phyloP scores from a whole-genome alignment of 2,888 invertebrate species.

The Melitaea athalia region DNA sequence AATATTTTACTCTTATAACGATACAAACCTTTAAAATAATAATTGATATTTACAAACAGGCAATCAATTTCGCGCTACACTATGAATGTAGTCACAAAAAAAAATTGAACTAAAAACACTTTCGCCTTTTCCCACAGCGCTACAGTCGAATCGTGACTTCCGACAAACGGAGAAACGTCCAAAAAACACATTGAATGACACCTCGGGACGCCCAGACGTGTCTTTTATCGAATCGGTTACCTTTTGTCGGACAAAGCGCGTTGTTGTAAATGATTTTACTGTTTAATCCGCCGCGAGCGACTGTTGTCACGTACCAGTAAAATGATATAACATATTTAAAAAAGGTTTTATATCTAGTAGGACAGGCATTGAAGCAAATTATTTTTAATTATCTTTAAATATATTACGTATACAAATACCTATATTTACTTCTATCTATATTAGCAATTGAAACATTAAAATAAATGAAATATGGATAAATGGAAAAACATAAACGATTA shows the following conservation, averaged over 20 bases:
- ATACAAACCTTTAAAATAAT: neutral
- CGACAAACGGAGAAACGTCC: slow-evolving; percentile 45
- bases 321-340: slow-evolving; percentile 14
- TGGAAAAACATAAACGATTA: too few species aligned
- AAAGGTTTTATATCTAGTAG: neutral
- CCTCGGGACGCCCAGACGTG: slow-evolving; percentile 45
- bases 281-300: slow-evolving; percentile 39
- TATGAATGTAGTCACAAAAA: slow-evolving; percentile 4
- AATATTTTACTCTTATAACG: neutral
- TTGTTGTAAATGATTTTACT: slow-evolving; percentile 38
- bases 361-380: too few species aligned
- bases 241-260: slow-evolving; percentile 47
- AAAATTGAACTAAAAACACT: slow-evolving; percentile 23
- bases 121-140: slow-evolving; percentile 42
- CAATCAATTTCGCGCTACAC: slow-evolving; percentile 21
- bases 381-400: too few species aligned
- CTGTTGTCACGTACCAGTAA: slow-evolving; percentile 36
- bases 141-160: slow-evolving; percentile 45
- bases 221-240: slow-evolving; percentile 43
- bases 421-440: too few species aligned
- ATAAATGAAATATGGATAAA: too few species aligned
- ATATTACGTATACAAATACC: too few species aligned
- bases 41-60: neutral
- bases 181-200: slow-evolving; percentile 45
- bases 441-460: too few species aligned